These are phyloP conservation scores for Tachystola acroxantha DNA, from an alignment of 2,888 invertebrate genomes.

Conservation along the genomic window DNA sequence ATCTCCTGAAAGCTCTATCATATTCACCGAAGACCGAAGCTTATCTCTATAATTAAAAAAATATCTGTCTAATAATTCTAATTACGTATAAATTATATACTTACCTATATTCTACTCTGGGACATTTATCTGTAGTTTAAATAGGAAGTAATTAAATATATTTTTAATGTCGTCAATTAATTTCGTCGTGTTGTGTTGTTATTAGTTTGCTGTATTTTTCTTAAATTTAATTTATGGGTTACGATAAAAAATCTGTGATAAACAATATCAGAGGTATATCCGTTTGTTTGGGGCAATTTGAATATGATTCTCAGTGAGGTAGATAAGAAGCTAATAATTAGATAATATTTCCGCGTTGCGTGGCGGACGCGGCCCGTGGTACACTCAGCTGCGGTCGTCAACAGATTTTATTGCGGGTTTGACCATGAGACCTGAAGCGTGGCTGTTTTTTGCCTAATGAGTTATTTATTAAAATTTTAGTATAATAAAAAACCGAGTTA, in stretches of 20 bases:
- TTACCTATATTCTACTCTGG: too few relatives aligned
- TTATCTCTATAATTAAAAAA: too few relatives aligned
- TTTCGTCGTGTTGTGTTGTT: too few relatives aligned
- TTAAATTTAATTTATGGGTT: not conserved
- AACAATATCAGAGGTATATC: conserved; percentile 14
- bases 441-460: conserved; percentile 70
- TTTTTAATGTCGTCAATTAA: too few relatives aligned
- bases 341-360: conserved; percentile 58
- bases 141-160: too few relatives aligned
- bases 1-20: too few relatives aligned
- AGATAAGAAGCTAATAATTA: conserved; percentile 33
- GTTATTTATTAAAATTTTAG: conserved; percentile 73
- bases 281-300: conserved; percentile 31
- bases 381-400: conserved; percentile 36
- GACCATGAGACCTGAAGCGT: conserved; percentile 72
- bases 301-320: conserved; percentile 36
- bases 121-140: too few relatives aligned
- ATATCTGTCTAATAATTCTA: too few relatives aligned
- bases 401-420: conserved; percentile 70
- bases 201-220: too few relatives aligned
- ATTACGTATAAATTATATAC: too few relatives aligned
- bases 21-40: too few relatives aligned
- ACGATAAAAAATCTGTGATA: not conserved
- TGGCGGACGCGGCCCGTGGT: conserved; percentile 15
- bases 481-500: conserved; percentile 57